phyloP scores from a whole-genome alignment of 1,140 invertebrate genomes.

The Diprion similis region DNA sequence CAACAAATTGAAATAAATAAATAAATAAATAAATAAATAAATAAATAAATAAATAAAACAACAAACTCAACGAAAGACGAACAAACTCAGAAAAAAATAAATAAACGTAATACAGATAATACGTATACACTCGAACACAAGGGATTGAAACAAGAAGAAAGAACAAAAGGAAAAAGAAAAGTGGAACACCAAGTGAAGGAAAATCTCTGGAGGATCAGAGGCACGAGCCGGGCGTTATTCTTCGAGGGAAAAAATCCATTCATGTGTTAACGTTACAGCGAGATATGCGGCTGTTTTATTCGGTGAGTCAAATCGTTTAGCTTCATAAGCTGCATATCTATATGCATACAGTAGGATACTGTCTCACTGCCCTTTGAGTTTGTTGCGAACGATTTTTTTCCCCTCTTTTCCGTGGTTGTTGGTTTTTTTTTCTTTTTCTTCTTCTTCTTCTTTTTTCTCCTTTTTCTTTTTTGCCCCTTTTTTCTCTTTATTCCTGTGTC shows the following conservation, averaged over 20 bases:
- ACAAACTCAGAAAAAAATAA: neutral
- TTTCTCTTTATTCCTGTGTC: neutral
- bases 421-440: neutral
- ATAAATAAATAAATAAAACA: no score
- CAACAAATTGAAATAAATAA: neutral
- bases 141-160: no score
- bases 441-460: neutral
- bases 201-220: neutral
- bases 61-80: neutral
- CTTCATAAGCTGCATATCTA: neutral
- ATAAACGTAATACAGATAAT: neutral
- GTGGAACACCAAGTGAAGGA: no score
- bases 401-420: no score
- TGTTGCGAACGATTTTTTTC: no score
- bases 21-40: no score
- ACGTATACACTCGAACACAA: no score
- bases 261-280: neutral
- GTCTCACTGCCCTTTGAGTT: no score
- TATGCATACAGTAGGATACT: no score
- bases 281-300: slow-evolving; percentile 3
- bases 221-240: neutral
- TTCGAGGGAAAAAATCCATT: neutral
- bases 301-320: neutral
- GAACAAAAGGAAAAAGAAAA: no score
- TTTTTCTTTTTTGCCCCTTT: neutral